phyloP scores from a whole-genome alignment of 2,888 invertebrate genomes.

The Listrodromus nycthemerus region DNA sequence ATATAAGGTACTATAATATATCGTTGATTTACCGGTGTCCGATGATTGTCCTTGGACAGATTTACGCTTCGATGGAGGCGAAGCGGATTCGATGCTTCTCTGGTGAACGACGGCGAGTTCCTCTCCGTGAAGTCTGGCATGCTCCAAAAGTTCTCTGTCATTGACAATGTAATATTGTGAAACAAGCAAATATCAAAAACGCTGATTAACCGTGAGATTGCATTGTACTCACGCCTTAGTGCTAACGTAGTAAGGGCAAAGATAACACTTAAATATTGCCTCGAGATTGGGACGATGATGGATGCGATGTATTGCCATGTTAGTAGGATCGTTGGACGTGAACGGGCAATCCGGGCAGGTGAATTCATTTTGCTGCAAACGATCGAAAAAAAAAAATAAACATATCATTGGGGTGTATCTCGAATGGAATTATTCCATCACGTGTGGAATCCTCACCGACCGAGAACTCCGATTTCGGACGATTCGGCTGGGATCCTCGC shows the following conservation, averaged over 20 bases:
- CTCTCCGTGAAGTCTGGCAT: conserved; percentile 80
- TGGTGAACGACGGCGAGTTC: conserved; percentile 81
- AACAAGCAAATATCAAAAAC: background rate
- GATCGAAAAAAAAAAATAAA: conserved; percentile 14
- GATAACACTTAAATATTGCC: conserved; percentile 91
- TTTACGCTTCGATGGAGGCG: conserved; percentile 68
- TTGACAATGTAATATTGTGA: conserved; percentile 83
- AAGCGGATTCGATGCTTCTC: conserved; percentile 73
- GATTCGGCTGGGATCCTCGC: too few relatives aligned
- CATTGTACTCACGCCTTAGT: conserved; percentile 87
- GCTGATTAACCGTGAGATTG: background rate
- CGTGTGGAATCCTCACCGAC: too few relatives aligned
- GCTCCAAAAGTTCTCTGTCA: conserved; percentile 79
- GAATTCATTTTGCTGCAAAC: conserved; percentile 73
- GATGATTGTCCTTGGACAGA: conserved; percentile 57
- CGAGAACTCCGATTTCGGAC: too few relatives aligned
- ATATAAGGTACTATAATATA: background rate
- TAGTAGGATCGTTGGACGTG: conserved; percentile 86
- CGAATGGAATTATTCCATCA: background rate
- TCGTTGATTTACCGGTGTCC: conserved; percentile 70
- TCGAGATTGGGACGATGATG: conserved; percentile 90
- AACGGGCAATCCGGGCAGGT: conserved; percentile 91
- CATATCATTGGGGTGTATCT: background rate
- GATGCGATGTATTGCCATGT: conserved; percentile 88
- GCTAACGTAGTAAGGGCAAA: conserved; percentile 92